A percentile compares a stretch with the other conserved stretches of the same genome.
Evolutionary conservation across 2,113 vertebrate genomes (phyloP).

Genomic region (Poeciliopsis retropinna): DNA sequence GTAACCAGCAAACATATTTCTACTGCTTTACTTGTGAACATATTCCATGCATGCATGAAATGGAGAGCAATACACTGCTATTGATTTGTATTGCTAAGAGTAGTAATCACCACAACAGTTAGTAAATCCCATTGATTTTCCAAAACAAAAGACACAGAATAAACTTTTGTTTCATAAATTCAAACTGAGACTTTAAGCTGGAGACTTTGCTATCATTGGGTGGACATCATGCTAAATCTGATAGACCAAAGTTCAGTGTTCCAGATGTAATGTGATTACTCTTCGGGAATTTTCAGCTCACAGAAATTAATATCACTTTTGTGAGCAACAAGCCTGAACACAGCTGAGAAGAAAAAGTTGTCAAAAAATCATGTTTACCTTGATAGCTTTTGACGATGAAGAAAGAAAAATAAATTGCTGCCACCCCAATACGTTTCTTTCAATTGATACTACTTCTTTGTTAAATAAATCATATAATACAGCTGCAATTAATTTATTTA

Average conservation of each 20-base stretch:
- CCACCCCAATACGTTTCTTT: not conserved
- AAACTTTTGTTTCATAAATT: not conserved
- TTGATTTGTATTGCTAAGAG: not conserved
- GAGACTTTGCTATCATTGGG: not conserved
- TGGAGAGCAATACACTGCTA: not conserved
- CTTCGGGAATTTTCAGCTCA: not conserved
- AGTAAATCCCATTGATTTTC: not conserved
- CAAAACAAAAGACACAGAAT: not conserved
- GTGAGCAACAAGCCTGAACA: not conserved
- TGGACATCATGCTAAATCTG: not conserved
- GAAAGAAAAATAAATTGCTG: not conserved
- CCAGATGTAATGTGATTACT: not conserved
- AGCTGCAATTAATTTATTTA: slow-evolving; percentile 5
- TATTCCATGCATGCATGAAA: not conserved
- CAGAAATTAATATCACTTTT: not conserved
- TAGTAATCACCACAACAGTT: not conserved
- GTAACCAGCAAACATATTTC: too few relatives aligned
- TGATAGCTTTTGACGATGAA: not conserved
- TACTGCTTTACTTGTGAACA: not conserved
- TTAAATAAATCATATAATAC: not conserved
- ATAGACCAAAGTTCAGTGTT: not conserved
- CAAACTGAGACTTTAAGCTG: not conserved
- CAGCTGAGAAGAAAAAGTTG: not conserved
- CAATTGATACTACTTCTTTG: not conserved
- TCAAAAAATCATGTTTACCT: not conserved